These are phyloP conservation scores for Genyomyrus donnyi DNA, from an alignment of 2,113 vertebrate genomes.

Conservation along the genomic window DNA sequence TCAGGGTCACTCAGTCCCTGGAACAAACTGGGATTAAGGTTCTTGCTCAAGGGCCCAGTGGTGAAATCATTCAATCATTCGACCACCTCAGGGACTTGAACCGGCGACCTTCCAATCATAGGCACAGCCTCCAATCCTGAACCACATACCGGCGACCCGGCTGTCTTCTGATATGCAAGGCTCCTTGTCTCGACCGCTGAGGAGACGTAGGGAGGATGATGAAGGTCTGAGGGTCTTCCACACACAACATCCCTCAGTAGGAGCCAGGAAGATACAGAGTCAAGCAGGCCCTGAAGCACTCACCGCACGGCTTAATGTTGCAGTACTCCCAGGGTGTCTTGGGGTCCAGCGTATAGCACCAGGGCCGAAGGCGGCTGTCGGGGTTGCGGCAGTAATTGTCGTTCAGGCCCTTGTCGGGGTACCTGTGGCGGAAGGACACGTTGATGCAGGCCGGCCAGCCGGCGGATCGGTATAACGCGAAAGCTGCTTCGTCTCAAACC, in stretches of 20 bases:
- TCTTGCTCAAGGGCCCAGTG: neutral
- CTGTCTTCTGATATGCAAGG: neutral
- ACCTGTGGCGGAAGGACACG: slow-evolving; percentile 62
- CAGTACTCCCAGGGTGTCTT: slow-evolving; percentile 92
- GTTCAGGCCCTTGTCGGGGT: slow-evolving; percentile 88
- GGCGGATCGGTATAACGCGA: neutral
- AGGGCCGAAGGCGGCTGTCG: slow-evolving; percentile 84
- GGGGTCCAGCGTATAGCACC: slow-evolving; percentile 95
- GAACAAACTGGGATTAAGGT: neutral
- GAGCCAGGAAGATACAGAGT: slow-evolving; percentile 20
- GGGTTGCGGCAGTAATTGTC: slow-evolving; percentile 99
- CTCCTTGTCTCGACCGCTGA: neutral
- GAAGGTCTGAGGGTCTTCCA: neutral
- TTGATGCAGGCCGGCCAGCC: neutral
- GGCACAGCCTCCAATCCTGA: neutral
- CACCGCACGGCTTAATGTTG: slow-evolving; percentile 90
- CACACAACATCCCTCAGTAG: slow-evolving; percentile 30
- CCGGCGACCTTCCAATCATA: neutral
- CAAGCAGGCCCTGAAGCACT: slow-evolving; percentile 66
- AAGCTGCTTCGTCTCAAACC: slow-evolving; percentile 10
- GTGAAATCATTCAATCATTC: neutral
- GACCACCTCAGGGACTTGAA: neutral
- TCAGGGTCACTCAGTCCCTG: neutral
- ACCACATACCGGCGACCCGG: neutral
- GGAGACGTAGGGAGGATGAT: neutral